Evolutionary conservation across 1,140 invertebrate species (phyloP), one percentile per base, ranked within the genome.

Genomic region (Drosophila jambulina): DNA sequence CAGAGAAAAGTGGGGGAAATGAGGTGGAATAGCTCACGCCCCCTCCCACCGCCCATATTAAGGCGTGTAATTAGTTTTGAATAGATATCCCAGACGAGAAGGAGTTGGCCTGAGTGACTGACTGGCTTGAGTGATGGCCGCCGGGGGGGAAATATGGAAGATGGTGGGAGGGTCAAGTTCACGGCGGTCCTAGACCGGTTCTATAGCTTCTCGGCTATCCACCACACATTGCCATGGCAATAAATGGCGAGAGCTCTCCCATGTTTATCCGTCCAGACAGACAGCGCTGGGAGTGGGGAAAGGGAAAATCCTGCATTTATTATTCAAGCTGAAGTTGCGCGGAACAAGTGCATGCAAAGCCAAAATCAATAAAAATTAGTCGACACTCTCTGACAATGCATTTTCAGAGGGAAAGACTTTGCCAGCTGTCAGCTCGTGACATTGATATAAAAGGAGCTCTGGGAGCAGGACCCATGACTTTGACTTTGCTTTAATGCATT

Each of bases 351-450:
- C 38, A 43, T 68, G 23, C 63, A 54, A 68, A 70, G 67, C 64
- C 32, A 69, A 70, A 70, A 70, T 70, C 67, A 70, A 70, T 70
- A 70, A 56, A 70, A 70, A 70, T 70, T 70, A 70, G 67, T 70
- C 48, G 64, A 70, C 67, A 69, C 63, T 68, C 67, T 19, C 63
- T 53, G 67, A 69, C 63, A 69, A 69, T 68, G 48, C 64, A 69
- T n/a, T 54, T 56, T 29, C 40, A 6, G 34, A 36, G 36, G 32
- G 32, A 6, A 45, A 43, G 56, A 69, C 46, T 70, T 69, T 23
- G 48, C 67, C 67, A 69, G 63, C 67, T 70, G 67, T 70, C 67
- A 53, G 46, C 19, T 69, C 29, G 42, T 54, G 67, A 69, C 67
- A 69, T 68, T 69, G 67, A 68, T 69, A 69, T 68, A 19, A 56